Evolutionary conservation across 2,797 vertebrate genomes (phyloP), one percentile per base, ranked within the genome.

Genomic region (Schizothorax lantsangensis): DNA sequence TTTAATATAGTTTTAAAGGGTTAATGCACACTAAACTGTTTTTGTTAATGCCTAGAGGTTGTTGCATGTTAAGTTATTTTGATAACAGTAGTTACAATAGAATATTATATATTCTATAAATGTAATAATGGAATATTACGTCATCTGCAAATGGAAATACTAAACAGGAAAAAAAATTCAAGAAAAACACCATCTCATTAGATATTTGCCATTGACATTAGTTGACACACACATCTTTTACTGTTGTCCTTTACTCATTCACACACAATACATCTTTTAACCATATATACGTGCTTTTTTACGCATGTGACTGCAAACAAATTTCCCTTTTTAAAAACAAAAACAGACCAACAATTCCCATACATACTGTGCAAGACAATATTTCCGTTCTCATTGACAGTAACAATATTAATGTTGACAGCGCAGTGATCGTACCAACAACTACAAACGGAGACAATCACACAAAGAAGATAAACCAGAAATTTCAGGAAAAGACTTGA

Each of bases 231-330:
- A n/a, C 84, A 88, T 5, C 1, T 84, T 77, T 81, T 84, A 91
- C 92, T 89, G 89, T 71, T 78, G 89, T 89, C 74, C 75, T 92
- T 92, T 92, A 90, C 89, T 90, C 87, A 87, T 79, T 88, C 89
- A 90, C 91, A 92, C 88, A 92, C 92, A 90, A 86, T 87, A 92
- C 91, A 94, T 85, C 91, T 88, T 84, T 93, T 91, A 92, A 90
- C 92, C 90, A 59, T 92, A 89, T 91, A 90, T 91, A 91, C 8
- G 10, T 77, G 3, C 88, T 89, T 88, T 84, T 87, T 78, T 33
- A 54, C 79, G 6, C 84, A 79, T 86, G 82, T 88, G 78, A 86
- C 90, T 91, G 85, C 91, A 88, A 89, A 85, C 30, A 84, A 80
- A 73, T 89, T 91, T 86, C 85, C 89, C 81, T 80, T 92, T 94